Evolutionary conservation across 1,140 invertebrate genomes (phyloP), one percentile per base, ranked within the genome.

Genomic region (Polypedilum pembai): DNA sequence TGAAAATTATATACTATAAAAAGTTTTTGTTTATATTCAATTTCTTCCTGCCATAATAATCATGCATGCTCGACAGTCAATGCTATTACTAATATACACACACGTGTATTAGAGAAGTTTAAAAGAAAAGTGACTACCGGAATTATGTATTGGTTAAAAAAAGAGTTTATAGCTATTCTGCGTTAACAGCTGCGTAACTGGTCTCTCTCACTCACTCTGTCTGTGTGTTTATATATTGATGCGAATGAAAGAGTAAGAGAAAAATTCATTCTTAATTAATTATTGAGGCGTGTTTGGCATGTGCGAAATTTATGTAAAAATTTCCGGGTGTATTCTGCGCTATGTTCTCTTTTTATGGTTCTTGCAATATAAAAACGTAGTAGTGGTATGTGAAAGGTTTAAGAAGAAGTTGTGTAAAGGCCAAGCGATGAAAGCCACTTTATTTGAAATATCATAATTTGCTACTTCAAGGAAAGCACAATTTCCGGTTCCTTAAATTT

Each of bases 271-370:
- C 65, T 69, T 69, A 20, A 69, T 69, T 69, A 69, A 69, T 69
- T 69, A 69, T 69, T 69, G 65, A 69, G 65, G 65, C 65, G 65
- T 69, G 65, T 69, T 69, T 10, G 65, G 65, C 65, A 69, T 69
- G 65, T 69, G 65, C 65, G 65, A 69, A 69, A 69, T 69, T 69
- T 69, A 69, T 69, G 65, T 20, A 69, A 21, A 69, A 69, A 69
- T 69, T 69, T 69, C 65, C 65, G 65, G 65, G 65, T 69, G 65
- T 69, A 69, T 69, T 69, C n/a, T 17, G 45, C 45, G 45, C 45
- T 56, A 56, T 56, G 12, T 56, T 3, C 45, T n/a, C 45, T 56
- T n/a, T 56, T 33, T 56, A 3, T n/a, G 12, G 45, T 56, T 4
- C 15, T 56, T 56, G 12, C 24, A 8, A 56, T 56, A 4, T 45